Evolutionary conservation across 2,113 vertebrate species (phyloP).

Genomic region (Equus quagga): DNA sequence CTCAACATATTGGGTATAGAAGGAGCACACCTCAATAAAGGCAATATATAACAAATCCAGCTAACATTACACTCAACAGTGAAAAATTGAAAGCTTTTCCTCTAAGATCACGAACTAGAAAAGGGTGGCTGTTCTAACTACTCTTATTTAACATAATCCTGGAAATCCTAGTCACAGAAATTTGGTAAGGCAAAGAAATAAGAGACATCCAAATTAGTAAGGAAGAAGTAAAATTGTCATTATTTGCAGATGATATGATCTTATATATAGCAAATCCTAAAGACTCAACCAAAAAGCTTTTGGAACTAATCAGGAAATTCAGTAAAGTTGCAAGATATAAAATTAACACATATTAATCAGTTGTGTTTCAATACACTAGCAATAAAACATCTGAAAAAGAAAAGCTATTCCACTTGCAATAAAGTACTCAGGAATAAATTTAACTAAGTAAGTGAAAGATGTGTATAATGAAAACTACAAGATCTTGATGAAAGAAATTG

Average conservation of each 20-base stretch:
- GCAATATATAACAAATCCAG: not conserved
- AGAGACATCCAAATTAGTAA: not conserved
- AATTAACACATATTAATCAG: not conserved
- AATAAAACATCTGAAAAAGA: not conserved
- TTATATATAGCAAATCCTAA: not conserved
- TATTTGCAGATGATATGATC: not conserved
- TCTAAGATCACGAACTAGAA: not conserved
- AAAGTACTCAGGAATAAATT: not conserved
- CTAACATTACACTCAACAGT: not conserved
- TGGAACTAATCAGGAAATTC: not conserved
- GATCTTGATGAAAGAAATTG: not conserved
- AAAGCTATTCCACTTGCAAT: not conserved
- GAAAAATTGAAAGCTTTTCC: not conserved
- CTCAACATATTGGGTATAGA: not conserved
- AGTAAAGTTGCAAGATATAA: not conserved
- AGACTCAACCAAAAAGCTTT: not conserved
- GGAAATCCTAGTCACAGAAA: not conserved
- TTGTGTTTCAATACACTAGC: not conserved
- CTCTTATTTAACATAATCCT: not conserved
- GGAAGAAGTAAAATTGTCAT: not conserved
- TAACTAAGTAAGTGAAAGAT: not conserved
- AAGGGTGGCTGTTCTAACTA: not conserved
- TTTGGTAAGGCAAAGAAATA: not conserved
- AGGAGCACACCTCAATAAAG: not conserved
- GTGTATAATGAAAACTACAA: not conserved